Conservation (phyloP, 2,797 vertebrate genomes). For the Gymnoscopelus microlampas region DNA sequence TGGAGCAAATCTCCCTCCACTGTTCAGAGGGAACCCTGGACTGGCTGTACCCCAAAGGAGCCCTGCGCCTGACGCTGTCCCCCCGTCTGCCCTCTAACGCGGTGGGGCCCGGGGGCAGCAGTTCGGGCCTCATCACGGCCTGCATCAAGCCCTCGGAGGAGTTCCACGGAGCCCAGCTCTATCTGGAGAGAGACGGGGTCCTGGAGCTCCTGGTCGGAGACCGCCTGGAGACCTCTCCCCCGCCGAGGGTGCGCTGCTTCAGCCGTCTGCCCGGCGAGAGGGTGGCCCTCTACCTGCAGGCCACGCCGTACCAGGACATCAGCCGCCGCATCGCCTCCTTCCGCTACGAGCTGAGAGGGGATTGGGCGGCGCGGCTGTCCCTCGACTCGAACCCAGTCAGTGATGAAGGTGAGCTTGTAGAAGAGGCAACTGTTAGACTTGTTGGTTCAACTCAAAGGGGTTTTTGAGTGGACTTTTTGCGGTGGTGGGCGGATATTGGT, state of each 20-base stretch:
- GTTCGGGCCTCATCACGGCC: constrained; percentile 82
- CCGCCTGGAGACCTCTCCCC: constrained; percentile 60
- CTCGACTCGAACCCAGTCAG: constrained; percentile 77
- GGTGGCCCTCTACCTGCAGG: constrained; percentile 91
- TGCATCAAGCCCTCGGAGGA: constrained; percentile 86
- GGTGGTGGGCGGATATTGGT: no score
- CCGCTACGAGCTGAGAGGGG: constrained; percentile 88
- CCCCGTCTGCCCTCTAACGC: constrained; percentile 78
- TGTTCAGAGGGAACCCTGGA: constrained; percentile 89
- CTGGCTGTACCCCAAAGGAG: constrained; percentile 91
- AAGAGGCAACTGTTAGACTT: no score
- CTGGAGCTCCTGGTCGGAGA: constrained; percentile 90
- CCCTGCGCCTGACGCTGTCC: constrained; percentile 87
- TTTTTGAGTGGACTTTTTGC: no score
- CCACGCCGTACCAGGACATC: constrained; percentile 91
- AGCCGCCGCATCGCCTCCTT: constrained; percentile 91
- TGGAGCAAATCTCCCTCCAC: constrained; percentile 90
- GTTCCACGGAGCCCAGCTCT: constrained; percentile 91
- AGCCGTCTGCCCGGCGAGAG: constrained; percentile 85
- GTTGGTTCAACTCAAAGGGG: no score
- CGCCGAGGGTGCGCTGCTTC: constrained; percentile 85
- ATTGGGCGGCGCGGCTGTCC: constrained; percentile 79
- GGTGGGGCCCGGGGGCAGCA: constrained; percentile 66
- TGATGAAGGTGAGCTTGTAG: constrained; percentile 79
- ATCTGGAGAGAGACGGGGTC: constrained; percentile 86